Base-by-base conservation (phyloP, 2,797 vertebrate genomes). In the Clangula hyemalis region DNA sequence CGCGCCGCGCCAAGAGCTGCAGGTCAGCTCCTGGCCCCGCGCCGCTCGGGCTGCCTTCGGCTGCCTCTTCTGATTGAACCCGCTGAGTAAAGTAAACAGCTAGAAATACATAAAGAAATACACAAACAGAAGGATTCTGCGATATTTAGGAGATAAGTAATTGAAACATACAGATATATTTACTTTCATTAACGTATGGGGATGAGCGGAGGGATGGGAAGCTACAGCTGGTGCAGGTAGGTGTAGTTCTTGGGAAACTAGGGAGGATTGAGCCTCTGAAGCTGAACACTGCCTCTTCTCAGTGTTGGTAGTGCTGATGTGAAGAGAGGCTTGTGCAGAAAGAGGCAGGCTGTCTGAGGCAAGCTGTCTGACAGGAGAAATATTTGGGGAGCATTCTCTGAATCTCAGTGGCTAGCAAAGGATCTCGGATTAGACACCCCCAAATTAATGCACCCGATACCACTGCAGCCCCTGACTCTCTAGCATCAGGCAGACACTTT, bases 1-100 rank as follows among this genome's bases (percentile, higher is more conserved):
- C 57, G 77, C 68, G 80, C 83, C 27, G 71, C 18, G 76, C 82
- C 91, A 94, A 92, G 95, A 94, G 95, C 95, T 94, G 80, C 71
- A 75, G 95, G 95, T 95, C 94, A 47, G 79, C 95, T 77, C 85
- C 68, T 12, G 72, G 81, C 74, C 66, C 80, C 85, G 80, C 32
- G 72, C 85, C 49, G n/a, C 80, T 87, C 43, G 30, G 30, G 43
- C 64, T 76, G 71, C 86, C n/a, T 93, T 45, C 77, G n/a, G 60
- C 62, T 1, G 1, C 49, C 4, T 70, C 66, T 62, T 43, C 74
- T 71, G 17, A 69, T 65, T 91, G 56, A 75, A 95, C 72, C 30
- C 32, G 32, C 47, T 49, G 51, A 73, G 34, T 38, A 36, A 49
- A 53, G 60, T 15, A 85, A 79, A 68, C n/a, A 30, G 45, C 41